A percentile compares a stretch with the other conserved stretches of the same genome.
Evolutionary conservation across 2,113 vertebrate genomes (phyloP).

Genomic region (Poeciliopsis occidentalis): DNA sequence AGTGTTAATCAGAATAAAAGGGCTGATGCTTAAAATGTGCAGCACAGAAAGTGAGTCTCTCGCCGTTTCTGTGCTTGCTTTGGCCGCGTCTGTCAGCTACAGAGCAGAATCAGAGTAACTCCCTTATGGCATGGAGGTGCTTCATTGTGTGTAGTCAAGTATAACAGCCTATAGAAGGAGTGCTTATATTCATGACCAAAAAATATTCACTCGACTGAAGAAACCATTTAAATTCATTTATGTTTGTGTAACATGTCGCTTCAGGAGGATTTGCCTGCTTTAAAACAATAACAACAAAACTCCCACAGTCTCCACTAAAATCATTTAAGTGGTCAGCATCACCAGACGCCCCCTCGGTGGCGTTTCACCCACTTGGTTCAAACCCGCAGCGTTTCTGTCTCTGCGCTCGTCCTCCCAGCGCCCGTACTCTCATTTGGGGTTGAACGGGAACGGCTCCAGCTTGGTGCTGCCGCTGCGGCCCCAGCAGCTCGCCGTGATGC

Average conservation of each 20-base stretch:
- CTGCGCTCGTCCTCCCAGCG: slow-evolving; percentile 6
- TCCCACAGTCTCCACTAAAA: neutral
- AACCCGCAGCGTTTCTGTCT: slow-evolving; percentile 26
- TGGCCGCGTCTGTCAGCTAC: slow-evolving; percentile 3
- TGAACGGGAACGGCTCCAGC: slow-evolving; percentile 81
- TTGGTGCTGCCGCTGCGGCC: slow-evolving; percentile 84
- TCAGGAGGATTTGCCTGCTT: slow-evolving; percentile 40
- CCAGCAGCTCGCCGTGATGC: slow-evolving; percentile 90
- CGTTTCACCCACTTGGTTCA: slow-evolving; percentile 35
- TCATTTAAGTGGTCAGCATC: slow-evolving; percentile 53
- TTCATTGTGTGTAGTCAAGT: slow-evolving; percentile 22
- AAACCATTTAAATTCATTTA: slow-evolving; percentile 48
- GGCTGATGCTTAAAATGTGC: slow-evolving; percentile 22
- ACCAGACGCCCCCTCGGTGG: slow-evolving; percentile 41
- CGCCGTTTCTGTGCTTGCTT: slow-evolving; percentile 53
- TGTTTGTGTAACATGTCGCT: slow-evolving; percentile 27
- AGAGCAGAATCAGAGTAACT: no score
- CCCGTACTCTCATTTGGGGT: slow-evolving; percentile 55
- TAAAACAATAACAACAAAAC: slow-evolving; percentile 5
- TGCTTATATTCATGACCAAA: slow-evolving; percentile 48
- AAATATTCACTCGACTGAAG: slow-evolving; percentile 50
- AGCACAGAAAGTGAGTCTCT: slow-evolving; percentile 18
- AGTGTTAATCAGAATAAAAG: slow-evolving; percentile 24
- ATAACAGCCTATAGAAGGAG: slow-evolving; percentile 24
- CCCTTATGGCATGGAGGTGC: slow-evolving; percentile 1